phyloP scores from a whole-genome alignment of 1,140 invertebrate species.

The Drosophila lacteicornis region DNA sequence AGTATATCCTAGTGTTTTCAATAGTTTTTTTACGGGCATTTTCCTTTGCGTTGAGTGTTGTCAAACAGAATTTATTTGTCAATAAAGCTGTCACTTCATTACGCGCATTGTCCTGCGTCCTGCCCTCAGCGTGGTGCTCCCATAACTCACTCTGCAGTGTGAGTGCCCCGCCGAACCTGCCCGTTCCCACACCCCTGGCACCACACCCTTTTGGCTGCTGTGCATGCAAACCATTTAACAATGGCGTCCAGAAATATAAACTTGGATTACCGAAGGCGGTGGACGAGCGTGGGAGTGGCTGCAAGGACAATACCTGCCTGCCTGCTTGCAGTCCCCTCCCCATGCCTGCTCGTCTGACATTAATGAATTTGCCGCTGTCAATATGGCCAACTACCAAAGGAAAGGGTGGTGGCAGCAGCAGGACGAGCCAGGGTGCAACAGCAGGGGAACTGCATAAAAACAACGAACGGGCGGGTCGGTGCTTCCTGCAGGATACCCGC shows the following conservation, averaged over 20 bases:
- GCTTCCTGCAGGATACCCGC: slow-evolving; percentile 22
- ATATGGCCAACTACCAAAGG: slow-evolving; percentile 65
- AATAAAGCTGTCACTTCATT: slow-evolving; percentile 83
- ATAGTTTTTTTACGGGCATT: slow-evolving; percentile 33
- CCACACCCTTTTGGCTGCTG: not conserved
- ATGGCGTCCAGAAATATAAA: slow-evolving; percentile 72
- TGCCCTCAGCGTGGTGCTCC: slow-evolving; percentile 33
- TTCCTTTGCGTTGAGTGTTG: slow-evolving; percentile 64
- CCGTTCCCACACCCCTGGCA: too few species aligned
- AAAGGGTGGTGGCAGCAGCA: not conserved
- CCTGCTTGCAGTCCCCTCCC: slow-evolving; percentile 1
- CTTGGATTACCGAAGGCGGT: slow-evolving; percentile 65
- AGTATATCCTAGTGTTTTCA: slow-evolving; percentile 33
- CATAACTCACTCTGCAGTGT: slow-evolving; percentile 62
- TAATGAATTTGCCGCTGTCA: slow-evolving; percentile 83
- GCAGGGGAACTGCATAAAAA: slow-evolving; percentile 55
- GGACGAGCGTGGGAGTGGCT: slow-evolving; percentile 7
- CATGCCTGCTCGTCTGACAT: slow-evolving; percentile 47
- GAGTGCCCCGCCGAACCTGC: not conserved
- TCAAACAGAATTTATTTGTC: slow-evolving; percentile 82
- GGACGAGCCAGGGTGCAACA: not conserved
- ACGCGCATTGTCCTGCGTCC: slow-evolving; percentile 65
- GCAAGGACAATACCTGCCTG: slow-evolving; percentile 41
- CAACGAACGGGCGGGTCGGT: slow-evolving; percentile 67
- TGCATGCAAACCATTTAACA: slow-evolving; percentile 67